phyloP scores from a whole-genome alignment of 2,113 vertebrate genomes.

The Hypomesus transpacificus region DNA sequence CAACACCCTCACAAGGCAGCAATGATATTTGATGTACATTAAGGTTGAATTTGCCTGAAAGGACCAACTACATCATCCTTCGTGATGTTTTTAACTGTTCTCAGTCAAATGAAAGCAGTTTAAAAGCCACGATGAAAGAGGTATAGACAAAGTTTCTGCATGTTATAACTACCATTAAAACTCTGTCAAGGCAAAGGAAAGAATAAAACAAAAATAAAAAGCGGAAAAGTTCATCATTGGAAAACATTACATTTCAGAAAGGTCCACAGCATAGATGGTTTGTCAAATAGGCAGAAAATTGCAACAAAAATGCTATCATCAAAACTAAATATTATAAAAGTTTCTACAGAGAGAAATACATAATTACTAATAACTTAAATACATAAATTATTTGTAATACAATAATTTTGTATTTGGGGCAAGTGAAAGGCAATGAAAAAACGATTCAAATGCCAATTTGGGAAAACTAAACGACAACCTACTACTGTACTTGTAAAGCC shows the following conservation, averaged over 20 bases:
- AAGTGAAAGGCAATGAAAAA: conserved; percentile 47
- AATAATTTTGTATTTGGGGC: conserved; percentile 49
- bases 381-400: conserved; percentile 71
- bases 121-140: conserved; percentile 51
- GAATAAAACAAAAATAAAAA: conserved; percentile 24
- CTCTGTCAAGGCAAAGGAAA: conserved; percentile 41
- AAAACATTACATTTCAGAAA: conserved; percentile 58
- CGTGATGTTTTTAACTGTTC: neutral
- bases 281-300: conserved; percentile 33
- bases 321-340: conserved; percentile 64
- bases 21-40: conserved; percentile 13
- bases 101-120: conserved; percentile 47
- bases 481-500: neutral
- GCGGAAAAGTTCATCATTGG: conserved; percentile 24
- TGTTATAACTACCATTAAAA: conserved; percentile 33
- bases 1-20: conserved; percentile 29
- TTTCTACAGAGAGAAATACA: conserved; percentile 53
- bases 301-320: conserved; percentile 25
- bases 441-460: neutral
- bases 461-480: too few species aligned
- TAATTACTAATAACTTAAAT: conserved; percentile 76
- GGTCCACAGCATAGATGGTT: conserved; percentile 61
- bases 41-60: conserved; percentile 21
- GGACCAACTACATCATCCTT: conserved; percentile 16
- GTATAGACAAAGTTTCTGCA: conserved; percentile 34